phyloP scores from a whole-genome alignment of 2,113 vertebrate species.

The Pseudorectes ferrugineus region DNA sequence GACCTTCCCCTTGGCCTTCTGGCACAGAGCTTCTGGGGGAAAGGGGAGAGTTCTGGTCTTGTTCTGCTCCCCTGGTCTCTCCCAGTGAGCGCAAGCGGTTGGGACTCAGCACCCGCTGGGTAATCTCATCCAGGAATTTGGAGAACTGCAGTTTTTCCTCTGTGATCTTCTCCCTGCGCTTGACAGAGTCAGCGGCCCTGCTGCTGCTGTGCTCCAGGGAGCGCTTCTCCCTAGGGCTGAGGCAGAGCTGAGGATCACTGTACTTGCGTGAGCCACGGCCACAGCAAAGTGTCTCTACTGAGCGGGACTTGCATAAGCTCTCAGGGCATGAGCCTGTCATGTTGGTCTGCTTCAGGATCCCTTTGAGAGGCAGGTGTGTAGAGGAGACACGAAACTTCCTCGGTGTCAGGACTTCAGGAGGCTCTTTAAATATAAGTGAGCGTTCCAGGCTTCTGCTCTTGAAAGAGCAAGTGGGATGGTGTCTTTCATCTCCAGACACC shows the following conservation, averaged over 20 bases:
- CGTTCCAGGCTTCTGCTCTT: conserved; percentile 71
- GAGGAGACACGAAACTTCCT: conserved; percentile 37
- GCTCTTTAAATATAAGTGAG: conserved; percentile 74
- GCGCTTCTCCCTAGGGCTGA: neutral
- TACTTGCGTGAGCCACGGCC: neutral
- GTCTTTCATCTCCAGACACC: conserved; percentile 36
- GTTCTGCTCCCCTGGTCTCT: conserved; percentile 31
- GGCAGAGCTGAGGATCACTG: conserved; percentile 36
- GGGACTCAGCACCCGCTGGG: conserved; percentile 76
- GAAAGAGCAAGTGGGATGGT: conserved; percentile 17
- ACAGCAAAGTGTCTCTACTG: conserved; percentile 64
- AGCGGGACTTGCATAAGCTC: conserved; percentile 70
- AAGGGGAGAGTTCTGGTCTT: neutral
- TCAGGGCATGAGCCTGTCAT: conserved; percentile 27
- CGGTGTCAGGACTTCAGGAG: conserved; percentile 68
- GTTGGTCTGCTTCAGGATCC: conserved; percentile 79
- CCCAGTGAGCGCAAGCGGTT: conserved; percentile 60
- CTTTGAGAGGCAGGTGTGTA: conserved; percentile 65
- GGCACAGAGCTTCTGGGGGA: neutral
- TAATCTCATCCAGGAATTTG: conserved; percentile 85
- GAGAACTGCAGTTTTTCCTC: conserved; percentile 85
- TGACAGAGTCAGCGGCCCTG: neutral
- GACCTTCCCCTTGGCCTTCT: neutral
- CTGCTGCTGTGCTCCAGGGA: conserved; percentile 23
- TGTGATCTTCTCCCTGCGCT: conserved; percentile 60